Percentiles rank a stretch among this genome's conserved stretches.
These are phyloP conservation scores for Psephotus haematonotus DNA, from an alignment of 2,113 vertebrate genomes.

Conservation along the genomic window DNA sequence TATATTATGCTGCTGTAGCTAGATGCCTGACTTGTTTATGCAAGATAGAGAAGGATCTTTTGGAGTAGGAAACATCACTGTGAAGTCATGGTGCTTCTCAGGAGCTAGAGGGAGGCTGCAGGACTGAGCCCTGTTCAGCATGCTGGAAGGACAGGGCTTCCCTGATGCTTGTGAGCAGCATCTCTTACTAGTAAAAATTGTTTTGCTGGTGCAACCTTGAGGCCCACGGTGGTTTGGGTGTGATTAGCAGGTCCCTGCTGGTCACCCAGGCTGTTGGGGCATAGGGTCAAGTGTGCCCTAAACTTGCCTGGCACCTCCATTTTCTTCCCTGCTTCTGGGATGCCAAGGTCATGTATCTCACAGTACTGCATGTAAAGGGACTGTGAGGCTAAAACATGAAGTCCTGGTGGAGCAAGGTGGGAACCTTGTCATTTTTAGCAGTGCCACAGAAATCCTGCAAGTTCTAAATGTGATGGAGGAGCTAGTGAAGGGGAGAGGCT, in stretches of 20 bases:
- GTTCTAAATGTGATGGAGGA: background rate
- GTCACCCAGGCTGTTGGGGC: rapidly evolving
- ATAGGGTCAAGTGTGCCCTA: background rate
- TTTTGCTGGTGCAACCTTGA: background rate
- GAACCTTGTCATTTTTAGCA: background rate
- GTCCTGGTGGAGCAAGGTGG: background rate
- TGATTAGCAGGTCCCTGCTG: rapidly evolving
- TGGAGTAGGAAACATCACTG: background rate
- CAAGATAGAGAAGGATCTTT: background rate
- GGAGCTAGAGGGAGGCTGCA: background rate
- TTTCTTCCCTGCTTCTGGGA: background rate
- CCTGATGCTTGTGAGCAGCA: rapidly evolving
- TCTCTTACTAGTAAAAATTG: background rate
- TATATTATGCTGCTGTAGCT: background rate
- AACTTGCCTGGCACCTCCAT: background rate
- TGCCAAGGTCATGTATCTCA: background rate
- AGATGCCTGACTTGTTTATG: background rate
- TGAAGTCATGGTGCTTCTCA: background rate
- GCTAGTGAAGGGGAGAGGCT: background rate
- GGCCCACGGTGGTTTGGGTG: rapidly evolving
- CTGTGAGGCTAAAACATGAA: background rate
- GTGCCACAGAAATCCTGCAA: background rate
- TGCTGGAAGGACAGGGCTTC: background rate
- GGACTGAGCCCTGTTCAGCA: background rate
- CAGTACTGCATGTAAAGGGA: background rate